A percentile compares a stretch with the other conserved stretches of the same genome.
Conservation (phyloP, 2,113 vertebrate genomes). For the Plecturocebus donacophilus region DNA sequence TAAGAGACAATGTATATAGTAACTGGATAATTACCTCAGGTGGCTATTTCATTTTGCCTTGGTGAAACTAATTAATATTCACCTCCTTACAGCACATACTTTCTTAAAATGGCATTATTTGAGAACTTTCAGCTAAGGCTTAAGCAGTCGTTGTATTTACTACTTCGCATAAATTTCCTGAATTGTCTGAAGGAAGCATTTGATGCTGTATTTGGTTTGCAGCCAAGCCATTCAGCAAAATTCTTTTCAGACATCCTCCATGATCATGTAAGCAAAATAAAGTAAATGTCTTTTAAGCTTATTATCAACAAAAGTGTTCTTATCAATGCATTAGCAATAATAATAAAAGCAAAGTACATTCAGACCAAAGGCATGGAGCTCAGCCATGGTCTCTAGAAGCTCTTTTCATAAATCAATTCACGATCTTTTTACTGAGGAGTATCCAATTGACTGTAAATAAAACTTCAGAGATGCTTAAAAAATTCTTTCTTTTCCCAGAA, state of each 20-base stretch:
- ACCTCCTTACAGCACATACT: not conserved
- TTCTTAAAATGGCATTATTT: not conserved
- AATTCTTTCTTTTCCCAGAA: slow-evolving; percentile 28
- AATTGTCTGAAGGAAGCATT: slow-evolving; percentile 43
- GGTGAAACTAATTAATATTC: not conserved
- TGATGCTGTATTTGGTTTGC: slow-evolving; percentile 47
- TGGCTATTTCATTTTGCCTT: not conserved
- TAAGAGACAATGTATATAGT: not conserved
- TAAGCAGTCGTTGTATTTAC: not conserved
- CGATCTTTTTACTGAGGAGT: slow-evolving; percentile 30
- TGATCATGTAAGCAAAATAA: slow-evolving; percentile 28
- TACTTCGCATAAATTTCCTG: not conserved
- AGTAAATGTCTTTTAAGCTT: slow-evolving; percentile 69
- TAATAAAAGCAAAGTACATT: slow-evolving; percentile 62
- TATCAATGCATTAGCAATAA: slow-evolving; percentile 61
- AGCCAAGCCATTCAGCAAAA: slow-evolving; percentile 51
- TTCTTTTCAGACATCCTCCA: slow-evolving; percentile 53
- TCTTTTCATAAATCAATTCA: slow-evolving; percentile 63
- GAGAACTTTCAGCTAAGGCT: not conserved
- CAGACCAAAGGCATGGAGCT: not conserved
- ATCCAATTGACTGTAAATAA: slow-evolving; percentile 63
- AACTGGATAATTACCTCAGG: not conserved
- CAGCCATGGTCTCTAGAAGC: not conserved
- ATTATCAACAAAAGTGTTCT: slow-evolving; percentile 56
- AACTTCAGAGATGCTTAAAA: slow-evolving; percentile 14